These are phyloP conservation scores for Cisticola juncidis DNA, from an alignment of 2,113 vertebrate species.

Conservation along the genomic window DNA sequence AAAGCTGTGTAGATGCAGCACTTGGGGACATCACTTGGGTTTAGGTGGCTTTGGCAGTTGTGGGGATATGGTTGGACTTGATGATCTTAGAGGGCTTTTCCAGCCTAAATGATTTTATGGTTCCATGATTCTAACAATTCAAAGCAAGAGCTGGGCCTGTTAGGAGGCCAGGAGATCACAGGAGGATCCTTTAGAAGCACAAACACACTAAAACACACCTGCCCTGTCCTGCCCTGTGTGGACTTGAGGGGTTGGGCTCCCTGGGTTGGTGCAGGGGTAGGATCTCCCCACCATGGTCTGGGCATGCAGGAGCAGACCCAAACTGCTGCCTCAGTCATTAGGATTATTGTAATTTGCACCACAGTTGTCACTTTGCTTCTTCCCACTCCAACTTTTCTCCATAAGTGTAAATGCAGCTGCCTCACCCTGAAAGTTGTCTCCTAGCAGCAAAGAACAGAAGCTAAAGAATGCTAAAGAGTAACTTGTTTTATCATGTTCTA, in stretches of 20 bases:
- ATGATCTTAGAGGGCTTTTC: background rate
- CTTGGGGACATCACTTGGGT: too few relatives aligned
- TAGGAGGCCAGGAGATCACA: background rate
- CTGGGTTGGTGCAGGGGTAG: background rate
- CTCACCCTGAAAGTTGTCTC: background rate
- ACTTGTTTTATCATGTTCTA: conserved; percentile 52
- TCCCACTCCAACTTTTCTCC: background rate
- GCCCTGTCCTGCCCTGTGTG: background rate
- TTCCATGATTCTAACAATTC: background rate
- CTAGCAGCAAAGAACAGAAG: conserved; percentile 36
- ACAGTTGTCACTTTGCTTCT: background rate
- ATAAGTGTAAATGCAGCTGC: background rate
- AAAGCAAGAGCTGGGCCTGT: background rate
- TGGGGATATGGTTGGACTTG: background rate
- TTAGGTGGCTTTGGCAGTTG: background rate
- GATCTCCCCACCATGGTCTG: background rate
- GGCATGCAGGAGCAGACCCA: background rate
- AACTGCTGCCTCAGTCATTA: background rate
- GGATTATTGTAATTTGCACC: background rate
- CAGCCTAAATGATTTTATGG: background rate
- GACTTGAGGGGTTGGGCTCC: background rate
- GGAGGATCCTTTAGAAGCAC: background rate
- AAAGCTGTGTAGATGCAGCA: background rate
- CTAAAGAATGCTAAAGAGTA: conserved; percentile 17
- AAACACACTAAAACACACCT: background rate